These are phyloP conservation scores for western clawed frog (Xenopus tropicalis) DNA, from an alignment of 2,113 vertebrate species.

Conservation along the genomic window DNA sequence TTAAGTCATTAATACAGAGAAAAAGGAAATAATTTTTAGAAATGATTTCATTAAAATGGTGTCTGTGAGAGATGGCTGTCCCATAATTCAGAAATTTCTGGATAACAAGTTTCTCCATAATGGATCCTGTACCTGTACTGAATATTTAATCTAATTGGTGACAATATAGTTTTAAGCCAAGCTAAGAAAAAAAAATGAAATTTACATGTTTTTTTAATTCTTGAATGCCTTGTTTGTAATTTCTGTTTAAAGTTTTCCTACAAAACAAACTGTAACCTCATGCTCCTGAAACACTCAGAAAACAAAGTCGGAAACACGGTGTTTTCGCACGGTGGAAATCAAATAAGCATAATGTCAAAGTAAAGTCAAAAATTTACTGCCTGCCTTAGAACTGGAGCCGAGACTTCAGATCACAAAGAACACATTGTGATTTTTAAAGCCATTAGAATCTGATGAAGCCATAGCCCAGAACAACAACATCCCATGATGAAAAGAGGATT, in stretches of 20 bases:
- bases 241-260: background rate
- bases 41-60: no score
- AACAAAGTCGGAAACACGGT: slow-evolving; percentile 6
- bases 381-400: slow-evolving; percentile 3
- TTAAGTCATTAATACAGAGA: no score
- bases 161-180: no score
- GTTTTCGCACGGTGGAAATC: background rate
- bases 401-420: slow-evolving; percentile 32
- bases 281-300: background rate
- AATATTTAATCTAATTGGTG: no score
- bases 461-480: slow-evolving; percentile 29
- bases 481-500: slow-evolving; percentile 35
- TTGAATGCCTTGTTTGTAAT: no score
- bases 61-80: no score
- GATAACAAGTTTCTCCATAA: no score
- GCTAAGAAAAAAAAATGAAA: no score
- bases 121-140: no score
- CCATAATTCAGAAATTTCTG: no score
- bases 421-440: slow-evolving; percentile 40
- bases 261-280: slow-evolving; percentile 1
- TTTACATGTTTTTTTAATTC: no score
- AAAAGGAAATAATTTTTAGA: no score
- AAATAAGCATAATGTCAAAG: slow-evolving; percentile 11
- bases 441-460: slow-evolving; percentile 37
- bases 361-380: slow-evolving; percentile 11